Evolutionary conservation across 2,113 vertebrate species (phyloP).

Genomic region (human (Homo sapiens)): DNA sequence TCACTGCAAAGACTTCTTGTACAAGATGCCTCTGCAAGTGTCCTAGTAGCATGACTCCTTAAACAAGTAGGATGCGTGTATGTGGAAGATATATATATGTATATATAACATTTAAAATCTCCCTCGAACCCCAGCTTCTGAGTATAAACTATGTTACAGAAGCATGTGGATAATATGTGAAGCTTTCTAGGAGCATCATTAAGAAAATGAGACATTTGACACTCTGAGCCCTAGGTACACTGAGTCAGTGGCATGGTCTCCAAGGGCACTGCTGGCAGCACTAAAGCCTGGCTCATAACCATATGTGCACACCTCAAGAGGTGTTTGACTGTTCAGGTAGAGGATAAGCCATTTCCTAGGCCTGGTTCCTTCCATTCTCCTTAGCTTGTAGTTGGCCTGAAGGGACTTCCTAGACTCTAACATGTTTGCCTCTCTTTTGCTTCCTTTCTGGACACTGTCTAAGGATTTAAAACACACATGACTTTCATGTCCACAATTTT

Average conservation of each 20-base stretch:
- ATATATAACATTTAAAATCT: neutral
- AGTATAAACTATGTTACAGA: neutral
- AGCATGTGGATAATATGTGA: neutral
- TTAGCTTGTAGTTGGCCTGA: neutral
- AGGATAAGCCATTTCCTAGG: neutral
- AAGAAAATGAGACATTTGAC: neutral
- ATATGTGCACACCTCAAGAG: neutral
- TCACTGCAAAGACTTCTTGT: neutral
- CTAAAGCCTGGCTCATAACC: neutral
- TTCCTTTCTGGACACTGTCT: neutral
- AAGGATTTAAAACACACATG: neutral
- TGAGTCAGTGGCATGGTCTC: neutral
- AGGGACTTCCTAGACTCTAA: neutral
- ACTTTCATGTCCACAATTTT: slow-evolving; percentile 13
- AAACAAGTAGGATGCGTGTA: neutral
- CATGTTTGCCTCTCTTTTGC: neutral
- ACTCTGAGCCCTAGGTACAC: neutral
- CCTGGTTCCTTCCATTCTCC: neutral
- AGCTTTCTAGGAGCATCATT: neutral
- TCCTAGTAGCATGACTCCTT: neutral
- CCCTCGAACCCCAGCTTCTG: neutral
- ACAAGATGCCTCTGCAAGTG: neutral
- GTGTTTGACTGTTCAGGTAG: neutral
- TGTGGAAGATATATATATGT: neutral
- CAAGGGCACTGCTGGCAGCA: neutral